Evolutionary conservation across 2,888 invertebrate genomes (phyloP).

Genomic region (Mythimna lalbum): DNA sequence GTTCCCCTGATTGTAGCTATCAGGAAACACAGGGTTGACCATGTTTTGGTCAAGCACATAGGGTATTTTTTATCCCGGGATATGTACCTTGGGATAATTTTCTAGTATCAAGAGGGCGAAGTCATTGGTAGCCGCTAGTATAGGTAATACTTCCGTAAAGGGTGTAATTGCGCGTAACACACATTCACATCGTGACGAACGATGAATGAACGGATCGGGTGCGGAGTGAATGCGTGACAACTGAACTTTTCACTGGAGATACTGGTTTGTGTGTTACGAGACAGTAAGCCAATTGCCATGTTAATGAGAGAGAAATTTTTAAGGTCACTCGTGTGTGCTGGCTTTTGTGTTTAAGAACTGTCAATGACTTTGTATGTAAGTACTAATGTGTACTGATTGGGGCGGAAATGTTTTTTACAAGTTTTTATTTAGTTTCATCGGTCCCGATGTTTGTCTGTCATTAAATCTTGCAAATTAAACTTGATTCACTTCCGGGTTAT

Average conservation of each 20-base stretch:
- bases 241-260: slow-evolving; percentile 57
- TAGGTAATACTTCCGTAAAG: slow-evolving; percentile 40
- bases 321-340: slow-evolving; percentile 30
- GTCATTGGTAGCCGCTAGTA: background rate
- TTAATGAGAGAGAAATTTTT: slow-evolving; percentile 54
- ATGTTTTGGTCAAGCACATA: too few relatives aligned
- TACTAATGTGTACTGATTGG: background rate
- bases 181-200: slow-evolving; percentile 61
- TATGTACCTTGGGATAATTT: too few relatives aligned
- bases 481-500: too few relatives aligned
- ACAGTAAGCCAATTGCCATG: slow-evolving; percentile 41
- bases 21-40: too few relatives aligned
- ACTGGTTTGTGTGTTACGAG: slow-evolving; percentile 57
- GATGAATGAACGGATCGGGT: slow-evolving; percentile 64
- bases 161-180: slow-evolving; percentile 64
- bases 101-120: too few relatives aligned
- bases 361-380: background rate
- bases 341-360: slow-evolving; percentile 10
- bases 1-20: too few relatives aligned
- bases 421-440: too few relatives aligned
- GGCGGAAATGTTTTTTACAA: background rate
- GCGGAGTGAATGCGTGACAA: slow-evolving; percentile 51
- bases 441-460: too few relatives aligned
- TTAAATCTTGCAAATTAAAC: too few relatives aligned
- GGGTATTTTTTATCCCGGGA: too few relatives aligned